Evolutionary conservation across 2,113 vertebrate species (phyloP), one percentile per base, ranked within the genome.

Genomic region (Dermatemys mawii): DNA sequence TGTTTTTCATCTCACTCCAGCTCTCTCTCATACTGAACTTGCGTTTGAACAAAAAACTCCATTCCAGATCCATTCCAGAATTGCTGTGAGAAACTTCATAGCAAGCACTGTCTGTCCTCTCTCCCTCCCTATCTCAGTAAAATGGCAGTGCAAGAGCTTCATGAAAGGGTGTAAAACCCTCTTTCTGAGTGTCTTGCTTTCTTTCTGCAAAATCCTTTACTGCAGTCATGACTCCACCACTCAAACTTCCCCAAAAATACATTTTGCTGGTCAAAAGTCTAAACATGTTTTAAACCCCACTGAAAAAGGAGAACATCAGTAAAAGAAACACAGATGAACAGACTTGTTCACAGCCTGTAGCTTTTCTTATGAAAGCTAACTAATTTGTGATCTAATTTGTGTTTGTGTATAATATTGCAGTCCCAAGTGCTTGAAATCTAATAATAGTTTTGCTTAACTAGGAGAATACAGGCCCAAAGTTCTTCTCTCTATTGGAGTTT

Each of bases 11-110:
- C 87, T 85, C 90, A 67, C 94, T 97, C 93, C 88, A 97, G 95
- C 95, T 95, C 97, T 93, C 82, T 81, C 88, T 96, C 96, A 95
- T 26, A 91, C 90, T 96, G 83, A 97, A 96, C 93, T 97, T 95
- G 95, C 87, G 81, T 84, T 94, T 84, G 93, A 97, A 97, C 96
- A 96, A 97, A 97, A 97, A 96, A 96, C 96, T 98, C 97, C 98
- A 96, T 98, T 98, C 97, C 97, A 90, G 96, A 98, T 98, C 98
- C 96, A 98, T 96, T 97, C 97, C 98, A 97, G 94, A 97, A 92
- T 98, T 97, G 96, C 97, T 96, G 94, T 95, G 95, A 98, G 95
- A 97, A 98, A 98, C 84, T 97, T 96, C 89, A 89, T 78, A 9
- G 93, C 92, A 27, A 87, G 94, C 93, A 91, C 92, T 95, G 95